phyloP scores from a whole-genome alignment of 2,113 vertebrate genomes.

The Trogon surrucura region DNA sequence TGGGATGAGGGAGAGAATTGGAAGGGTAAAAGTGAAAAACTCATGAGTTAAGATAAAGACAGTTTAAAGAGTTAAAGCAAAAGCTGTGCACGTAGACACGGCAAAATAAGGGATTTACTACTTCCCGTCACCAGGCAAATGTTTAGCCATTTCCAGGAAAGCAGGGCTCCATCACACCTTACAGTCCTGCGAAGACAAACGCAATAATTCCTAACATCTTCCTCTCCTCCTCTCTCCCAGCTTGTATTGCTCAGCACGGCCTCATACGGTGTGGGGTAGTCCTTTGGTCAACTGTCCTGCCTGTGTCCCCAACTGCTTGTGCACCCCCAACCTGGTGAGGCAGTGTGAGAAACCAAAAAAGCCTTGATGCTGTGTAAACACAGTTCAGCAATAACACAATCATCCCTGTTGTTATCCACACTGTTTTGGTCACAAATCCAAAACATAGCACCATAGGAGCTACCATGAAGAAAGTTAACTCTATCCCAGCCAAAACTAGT shows the following conservation, averaged over 20 bases:
- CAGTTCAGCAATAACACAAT: not conserved
- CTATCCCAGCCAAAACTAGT: not conserved
- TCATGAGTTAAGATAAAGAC: not conserved
- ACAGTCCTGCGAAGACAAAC: not conserved
- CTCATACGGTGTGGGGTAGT: not conserved
- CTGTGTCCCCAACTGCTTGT: not conserved
- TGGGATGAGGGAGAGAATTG: not conserved
- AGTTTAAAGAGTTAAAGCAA: not conserved
- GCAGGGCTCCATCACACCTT: not conserved
- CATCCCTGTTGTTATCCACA: not conserved
- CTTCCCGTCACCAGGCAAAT: not conserved
- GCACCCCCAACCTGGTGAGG: not conserved
- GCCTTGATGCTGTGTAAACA: not conserved
- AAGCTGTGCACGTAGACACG: not conserved
- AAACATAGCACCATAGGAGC: not conserved
- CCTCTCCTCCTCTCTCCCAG: not conserved
- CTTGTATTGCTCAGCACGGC: not conserved
- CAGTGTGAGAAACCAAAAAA: not conserved
- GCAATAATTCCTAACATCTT: accelerated
- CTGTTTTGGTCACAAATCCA: not conserved
- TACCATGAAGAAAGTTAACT: not conserved
- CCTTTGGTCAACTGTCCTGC: not conserved
- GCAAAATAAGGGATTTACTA: not conserved
- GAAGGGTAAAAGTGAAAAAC: not conserved
- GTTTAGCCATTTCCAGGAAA: not conserved